These are phyloP conservation scores for Melopsittacus undulatus DNA, from an alignment of 2,797 vertebrate genomes.

Conservation along the genomic window DNA sequence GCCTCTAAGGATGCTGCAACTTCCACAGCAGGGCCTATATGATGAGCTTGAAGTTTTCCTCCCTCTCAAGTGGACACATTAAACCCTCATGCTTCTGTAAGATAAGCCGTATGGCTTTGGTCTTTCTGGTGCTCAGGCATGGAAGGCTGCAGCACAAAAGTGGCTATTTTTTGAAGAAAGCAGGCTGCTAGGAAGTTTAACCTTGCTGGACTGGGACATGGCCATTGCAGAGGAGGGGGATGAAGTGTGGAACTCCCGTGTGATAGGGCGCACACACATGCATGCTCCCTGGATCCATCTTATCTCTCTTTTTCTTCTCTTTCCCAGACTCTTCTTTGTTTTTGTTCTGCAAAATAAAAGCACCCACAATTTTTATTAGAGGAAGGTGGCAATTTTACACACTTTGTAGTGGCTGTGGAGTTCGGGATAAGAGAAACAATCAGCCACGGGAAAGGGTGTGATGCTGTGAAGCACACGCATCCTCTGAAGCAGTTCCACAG, in stretches of 20 bases:
- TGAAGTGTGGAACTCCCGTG: background rate
- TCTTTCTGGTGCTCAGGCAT: background rate
- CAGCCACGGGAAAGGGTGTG: background rate
- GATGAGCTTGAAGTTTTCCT: background rate
- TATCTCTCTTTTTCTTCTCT: background rate
- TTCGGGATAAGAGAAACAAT: background rate
- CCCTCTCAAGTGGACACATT: background rate
- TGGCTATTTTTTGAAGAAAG: background rate
- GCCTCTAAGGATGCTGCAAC: background rate
- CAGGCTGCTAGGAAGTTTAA: background rate
- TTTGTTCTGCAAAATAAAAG: background rate
- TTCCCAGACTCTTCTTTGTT: background rate
- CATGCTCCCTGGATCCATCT: background rate
- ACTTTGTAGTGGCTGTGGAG: background rate
- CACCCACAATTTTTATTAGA: background rate
- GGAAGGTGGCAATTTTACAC: background rate
- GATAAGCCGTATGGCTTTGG: background rate
- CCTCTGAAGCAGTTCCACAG: background rate
- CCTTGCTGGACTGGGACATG: fast-evolving
- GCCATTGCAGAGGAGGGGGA: background rate
- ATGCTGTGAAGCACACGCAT: background rate
- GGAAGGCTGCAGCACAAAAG: background rate
- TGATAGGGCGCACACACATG: background rate
- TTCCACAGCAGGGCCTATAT: background rate
- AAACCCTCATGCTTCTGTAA: background rate